These are phyloP conservation scores for Pseudobourletiella spinata DNA, from an alignment of 1,140 invertebrate species.

Conservation along the genomic window DNA sequence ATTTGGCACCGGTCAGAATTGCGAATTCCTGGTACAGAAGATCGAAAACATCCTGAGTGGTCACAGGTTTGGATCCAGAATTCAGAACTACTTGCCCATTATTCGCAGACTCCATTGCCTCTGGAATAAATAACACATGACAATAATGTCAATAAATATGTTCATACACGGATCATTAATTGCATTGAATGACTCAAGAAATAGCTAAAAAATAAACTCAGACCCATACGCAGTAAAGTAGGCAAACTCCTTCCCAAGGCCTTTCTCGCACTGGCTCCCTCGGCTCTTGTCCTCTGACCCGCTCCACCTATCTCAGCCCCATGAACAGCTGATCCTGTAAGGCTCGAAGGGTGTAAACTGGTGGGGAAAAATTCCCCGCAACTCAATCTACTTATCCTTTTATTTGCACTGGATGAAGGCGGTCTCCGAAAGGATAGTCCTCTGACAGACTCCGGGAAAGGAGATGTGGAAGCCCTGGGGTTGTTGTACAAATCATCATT, in stretches of 20 bases:
- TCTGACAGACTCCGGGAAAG: conserved; percentile 16
- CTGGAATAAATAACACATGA: conserved; percentile 15
- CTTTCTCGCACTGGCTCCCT: conserved; percentile 11
- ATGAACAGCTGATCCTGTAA: no score
- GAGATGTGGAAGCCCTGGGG: neutral
- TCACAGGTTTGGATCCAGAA: conserved; percentile 41
- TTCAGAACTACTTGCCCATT: conserved; percentile 3
- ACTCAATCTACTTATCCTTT: conserved; percentile 22
- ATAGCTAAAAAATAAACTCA: no score
- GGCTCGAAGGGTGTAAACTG: neutral
- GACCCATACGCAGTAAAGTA: conserved; percentile 23
- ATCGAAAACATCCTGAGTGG: conserved; percentile 70
- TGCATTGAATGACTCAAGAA: no score
- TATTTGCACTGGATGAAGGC: conserved; percentile 5
- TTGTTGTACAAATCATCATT: neutral
- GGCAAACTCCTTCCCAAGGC: conserved; percentile 27
- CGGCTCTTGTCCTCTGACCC: neutral
- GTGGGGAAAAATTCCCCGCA: conserved; percentile 28
- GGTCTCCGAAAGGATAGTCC: conserved; percentile 18
- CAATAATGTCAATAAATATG: neutral
- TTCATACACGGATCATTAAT: no score
- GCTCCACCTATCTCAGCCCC: no score
- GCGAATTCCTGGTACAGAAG: conserved; percentile 76
- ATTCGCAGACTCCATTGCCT: conserved; percentile 21
- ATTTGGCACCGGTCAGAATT: conserved; percentile 82